Conservation (phyloP, 2,797 vertebrate species). For the Meriones psammophilus region DNA sequence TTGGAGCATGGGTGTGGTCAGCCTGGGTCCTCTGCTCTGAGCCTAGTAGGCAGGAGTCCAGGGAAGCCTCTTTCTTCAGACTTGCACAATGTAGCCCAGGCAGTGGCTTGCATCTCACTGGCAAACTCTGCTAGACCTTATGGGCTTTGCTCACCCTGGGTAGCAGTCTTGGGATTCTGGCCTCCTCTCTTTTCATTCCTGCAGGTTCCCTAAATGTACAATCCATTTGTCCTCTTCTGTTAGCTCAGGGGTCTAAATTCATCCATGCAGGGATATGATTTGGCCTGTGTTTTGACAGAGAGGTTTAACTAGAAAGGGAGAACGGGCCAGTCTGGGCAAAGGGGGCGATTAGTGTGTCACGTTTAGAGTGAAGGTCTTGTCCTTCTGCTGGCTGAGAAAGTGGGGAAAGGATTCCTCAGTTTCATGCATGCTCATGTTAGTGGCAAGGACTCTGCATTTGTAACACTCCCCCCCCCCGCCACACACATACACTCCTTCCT, state of each 20-base stretch:
- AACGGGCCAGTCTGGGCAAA: rapidly evolving
- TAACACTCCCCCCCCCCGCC: not conserved
- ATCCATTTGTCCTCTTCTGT: not conserved
- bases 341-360: rapidly evolving
- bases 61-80: not conserved
- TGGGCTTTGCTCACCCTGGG: rapidly evolving
- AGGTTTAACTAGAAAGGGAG: not conserved
- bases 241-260: not conserved
- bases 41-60: not conserved
- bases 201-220: not conserved
- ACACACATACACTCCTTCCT: no score
- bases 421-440: no score
- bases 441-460: not conserved
- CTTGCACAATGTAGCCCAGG: rapidly evolving
- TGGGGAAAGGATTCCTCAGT: not conserved
- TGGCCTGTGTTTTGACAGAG: constrained; percentile 8
- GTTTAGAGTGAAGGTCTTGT: no score
- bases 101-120: not conserved
- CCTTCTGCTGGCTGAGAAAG: not conserved
- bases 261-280: not conserved
- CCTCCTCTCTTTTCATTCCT: rapidly evolving
- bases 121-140: rapidly evolving
- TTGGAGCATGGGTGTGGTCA: not conserved
- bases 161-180: not conserved
- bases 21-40: not conserved